A percentile compares a stretch with the other conserved stretches of the same genome.
These are phyloP conservation scores for Euphydryas editha DNA, from an alignment of 2,888 invertebrate species.

Conservation along the genomic window DNA sequence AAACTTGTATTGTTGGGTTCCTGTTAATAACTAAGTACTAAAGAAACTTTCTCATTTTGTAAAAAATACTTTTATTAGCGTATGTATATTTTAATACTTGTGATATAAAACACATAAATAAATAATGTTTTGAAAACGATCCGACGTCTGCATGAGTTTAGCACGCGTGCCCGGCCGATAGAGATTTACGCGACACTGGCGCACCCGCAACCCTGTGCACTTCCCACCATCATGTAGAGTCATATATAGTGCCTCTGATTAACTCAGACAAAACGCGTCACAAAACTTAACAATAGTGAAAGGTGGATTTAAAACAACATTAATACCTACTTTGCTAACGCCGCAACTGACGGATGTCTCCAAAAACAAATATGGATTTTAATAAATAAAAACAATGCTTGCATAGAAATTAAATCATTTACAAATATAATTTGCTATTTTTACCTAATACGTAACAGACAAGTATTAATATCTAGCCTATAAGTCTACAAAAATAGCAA, in stretches of 20 bases:
- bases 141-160: slow-evolving; percentile 24
- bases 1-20: slow-evolving; percentile 17
- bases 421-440: too few species aligned
- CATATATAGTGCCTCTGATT: background rate
- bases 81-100: background rate
- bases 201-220: slow-evolving; percentile 41
- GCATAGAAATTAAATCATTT: too few species aligned
- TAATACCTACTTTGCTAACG: slow-evolving; percentile 4
- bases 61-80: background rate
- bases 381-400: background rate
- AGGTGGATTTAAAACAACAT: slow-evolving; percentile 18
- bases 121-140: slow-evolving; percentile 3
- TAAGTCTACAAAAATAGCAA: too few species aligned
- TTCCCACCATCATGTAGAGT: slow-evolving; percentile 42
- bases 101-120: background rate
- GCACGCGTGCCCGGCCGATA: slow-evolving; percentile 38
- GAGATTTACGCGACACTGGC: slow-evolving; percentile 46
- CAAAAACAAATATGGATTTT: background rate
- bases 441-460: too few species aligned
- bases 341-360: slow-evolving; percentile 10
- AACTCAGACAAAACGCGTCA: slow-evolving; percentile 19
- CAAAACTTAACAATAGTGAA: slow-evolving; percentile 30
- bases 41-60: slow-evolving; percentile 6
- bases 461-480: too few species aligned
- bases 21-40: slow-evolving; percentile 16